Percentiles rank a stretch among this genome's conserved stretches.
These are phyloP conservation scores for Delphinus delphis DNA, from an alignment of 2,113 vertebrate genomes.

Conservation along the genomic window DNA sequence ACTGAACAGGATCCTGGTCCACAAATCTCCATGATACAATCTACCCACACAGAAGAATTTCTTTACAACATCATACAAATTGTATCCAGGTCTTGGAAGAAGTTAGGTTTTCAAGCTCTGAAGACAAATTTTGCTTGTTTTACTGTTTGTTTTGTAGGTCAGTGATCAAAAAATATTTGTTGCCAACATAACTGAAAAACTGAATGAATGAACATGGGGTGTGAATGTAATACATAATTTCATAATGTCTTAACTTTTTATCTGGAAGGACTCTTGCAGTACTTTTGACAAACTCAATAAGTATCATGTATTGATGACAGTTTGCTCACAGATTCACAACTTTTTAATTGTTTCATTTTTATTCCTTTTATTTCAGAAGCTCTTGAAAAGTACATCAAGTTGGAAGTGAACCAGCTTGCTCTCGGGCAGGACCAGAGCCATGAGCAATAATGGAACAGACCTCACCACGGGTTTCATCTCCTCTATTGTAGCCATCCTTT, in stretches of 20 bases:
- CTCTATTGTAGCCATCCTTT: constrained; percentile 84
- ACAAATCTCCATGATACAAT: not conserved
- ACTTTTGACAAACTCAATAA: not conserved
- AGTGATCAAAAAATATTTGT: not conserved
- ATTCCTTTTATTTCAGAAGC: constrained; percentile 65
- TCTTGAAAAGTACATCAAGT: not conserved
- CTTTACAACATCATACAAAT: not conserved
- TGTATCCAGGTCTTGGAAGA: not conserved
- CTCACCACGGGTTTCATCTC: constrained; percentile 85
- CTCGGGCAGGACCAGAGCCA: not conserved
- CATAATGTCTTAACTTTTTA: not conserved
- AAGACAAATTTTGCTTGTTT: not conserved
- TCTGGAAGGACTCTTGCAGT: not conserved
- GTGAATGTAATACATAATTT: not conserved
- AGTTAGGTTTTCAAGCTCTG: not conserved
- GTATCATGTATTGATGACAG: not conserved
- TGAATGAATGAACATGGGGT: not conserved
- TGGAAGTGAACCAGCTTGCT: not conserved
- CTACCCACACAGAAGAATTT: not conserved
- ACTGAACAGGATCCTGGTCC: not conserved
- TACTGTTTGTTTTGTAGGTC: not conserved
- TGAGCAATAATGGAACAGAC: constrained; percentile 77
- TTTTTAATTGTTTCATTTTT: not conserved
- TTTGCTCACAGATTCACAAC: not conserved
- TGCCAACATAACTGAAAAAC: not conserved